phyloP scores from a whole-genome alignment of 2,888 invertebrate species.

The Gasteruption jaculator region DNA sequence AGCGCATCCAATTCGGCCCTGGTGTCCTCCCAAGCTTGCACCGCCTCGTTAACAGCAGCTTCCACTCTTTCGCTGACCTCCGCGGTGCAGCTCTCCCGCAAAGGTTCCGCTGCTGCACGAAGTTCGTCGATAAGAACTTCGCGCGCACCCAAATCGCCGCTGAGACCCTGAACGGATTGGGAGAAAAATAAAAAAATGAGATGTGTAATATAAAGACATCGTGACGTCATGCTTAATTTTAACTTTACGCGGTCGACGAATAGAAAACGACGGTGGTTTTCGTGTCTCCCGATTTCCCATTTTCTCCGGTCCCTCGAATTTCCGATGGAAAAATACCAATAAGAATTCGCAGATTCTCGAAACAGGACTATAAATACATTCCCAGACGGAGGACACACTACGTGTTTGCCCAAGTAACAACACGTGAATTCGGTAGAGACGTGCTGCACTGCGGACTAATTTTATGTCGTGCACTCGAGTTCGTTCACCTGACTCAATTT shows the following conservation, averaged over 20 bases:
- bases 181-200: no score
- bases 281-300: neutral
- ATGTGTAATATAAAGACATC: no score
- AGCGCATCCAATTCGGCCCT: slow-evolving; percentile 71
- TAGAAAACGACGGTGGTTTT: no score
- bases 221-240: no score
- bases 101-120: slow-evolving; percentile 66
- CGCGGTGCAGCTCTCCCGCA: slow-evolving; percentile 67
- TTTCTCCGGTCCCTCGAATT: no score
- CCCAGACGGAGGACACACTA: slow-evolving; percentile 31
- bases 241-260: no score
- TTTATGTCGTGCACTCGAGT: slow-evolving; percentile 38
- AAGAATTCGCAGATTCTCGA: slow-evolving; percentile 27
- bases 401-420: no score
- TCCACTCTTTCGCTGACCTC: slow-evolving; percentile 70
- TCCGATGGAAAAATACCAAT: no score
- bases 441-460: slow-evolving; percentile 40
- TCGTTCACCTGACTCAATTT: slow-evolving; percentile 36
- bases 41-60: slow-evolving; percentile 73
- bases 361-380: slow-evolving; percentile 41
- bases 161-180: slow-evolving; percentile 64
- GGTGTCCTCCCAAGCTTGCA: slow-evolving; percentile 77
- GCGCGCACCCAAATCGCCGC: slow-evolving; percentile 70
- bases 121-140: slow-evolving; percentile 71
- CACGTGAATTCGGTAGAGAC: slow-evolving; percentile 43